Conservation (phyloP, 2,888 invertebrate species). For the Platypus cylindrus region DNA sequence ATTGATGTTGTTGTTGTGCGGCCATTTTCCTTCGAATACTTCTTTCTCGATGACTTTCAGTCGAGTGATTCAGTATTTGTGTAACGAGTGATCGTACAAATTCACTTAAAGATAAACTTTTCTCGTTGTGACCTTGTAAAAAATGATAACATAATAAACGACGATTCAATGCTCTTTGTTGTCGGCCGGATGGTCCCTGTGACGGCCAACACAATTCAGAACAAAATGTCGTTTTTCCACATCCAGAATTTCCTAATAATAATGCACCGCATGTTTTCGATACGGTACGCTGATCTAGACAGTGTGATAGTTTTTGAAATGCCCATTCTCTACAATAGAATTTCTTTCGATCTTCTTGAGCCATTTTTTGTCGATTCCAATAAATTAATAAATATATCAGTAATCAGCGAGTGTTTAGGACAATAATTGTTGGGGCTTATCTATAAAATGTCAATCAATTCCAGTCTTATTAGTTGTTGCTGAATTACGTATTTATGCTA, state of each 20-base stretch:
- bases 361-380: constrained; percentile 19
- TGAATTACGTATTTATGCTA: constrained; percentile 20
- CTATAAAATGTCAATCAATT: constrained; percentile 12
- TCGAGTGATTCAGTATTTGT: constrained; percentile 67
- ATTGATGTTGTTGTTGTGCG: constrained; percentile 23
- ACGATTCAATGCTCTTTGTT: constrained; percentile 61
- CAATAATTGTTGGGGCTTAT: no score
- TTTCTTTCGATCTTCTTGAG: constrained; percentile 50
- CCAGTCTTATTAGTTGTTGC: constrained; percentile 21
- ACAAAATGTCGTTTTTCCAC: constrained; percentile 87
- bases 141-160: constrained; percentile 79
- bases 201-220: constrained; percentile 66
- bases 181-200: constrained; percentile 50
- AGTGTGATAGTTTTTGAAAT: constrained; percentile 84
- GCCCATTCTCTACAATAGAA: constrained; percentile 94
- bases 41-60: constrained; percentile 36
- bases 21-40: constrained; percentile 30
- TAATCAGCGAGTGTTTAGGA: constrained; percentile 5
- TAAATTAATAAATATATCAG: constrained; percentile 13
- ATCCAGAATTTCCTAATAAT: constrained; percentile 79
- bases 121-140: constrained; percentile 73
- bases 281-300: constrained; percentile 74
- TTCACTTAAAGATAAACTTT: constrained; percentile 70
- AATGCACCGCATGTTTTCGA: constrained; percentile 82
- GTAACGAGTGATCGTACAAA: constrained; percentile 77